A percentile compares a stretch with the other conserved stretches of the same genome.
Conservation (phyloP, 2,113 vertebrate species). For the Ochotona princeps region DNA sequence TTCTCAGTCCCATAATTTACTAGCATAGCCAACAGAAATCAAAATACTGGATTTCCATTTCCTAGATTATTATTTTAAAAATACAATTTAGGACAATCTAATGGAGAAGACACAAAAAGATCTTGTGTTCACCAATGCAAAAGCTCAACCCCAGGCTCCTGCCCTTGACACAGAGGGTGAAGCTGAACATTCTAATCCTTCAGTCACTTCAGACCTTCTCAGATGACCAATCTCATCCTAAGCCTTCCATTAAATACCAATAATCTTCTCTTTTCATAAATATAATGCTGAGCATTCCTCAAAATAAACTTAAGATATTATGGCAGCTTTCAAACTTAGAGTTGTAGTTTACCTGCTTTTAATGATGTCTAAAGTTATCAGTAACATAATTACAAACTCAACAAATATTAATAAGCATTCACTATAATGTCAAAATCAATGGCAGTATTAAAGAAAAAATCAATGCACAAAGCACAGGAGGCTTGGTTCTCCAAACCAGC, state of each 20-base stretch:
- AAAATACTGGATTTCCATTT: not conserved
- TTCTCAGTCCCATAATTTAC: conserved; percentile 7
- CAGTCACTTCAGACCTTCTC: not conserved
- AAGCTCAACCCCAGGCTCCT: not conserved
- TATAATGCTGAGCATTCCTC: not conserved
- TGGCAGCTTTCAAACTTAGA: conserved; percentile 22
- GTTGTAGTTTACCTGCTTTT: not conserved
- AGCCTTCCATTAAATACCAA: conserved; percentile 39
- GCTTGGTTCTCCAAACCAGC: not conserved
- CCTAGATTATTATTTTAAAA: not conserved
- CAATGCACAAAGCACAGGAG: not conserved
- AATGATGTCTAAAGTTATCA: conserved; percentile 34
- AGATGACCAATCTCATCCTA: not conserved
- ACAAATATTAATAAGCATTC: conserved; percentile 17
- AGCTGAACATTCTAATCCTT: not conserved
- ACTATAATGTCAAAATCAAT: conserved; percentile 9
- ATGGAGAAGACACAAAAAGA: not conserved
- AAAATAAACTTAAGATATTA: conserved; percentile 21
- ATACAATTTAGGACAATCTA: not conserved
- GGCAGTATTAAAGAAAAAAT: conserved; percentile 30
- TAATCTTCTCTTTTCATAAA: conserved; percentile 48
- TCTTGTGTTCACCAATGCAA: not conserved
- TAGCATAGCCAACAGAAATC: not conserved
- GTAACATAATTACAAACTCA: conserved; percentile 30
- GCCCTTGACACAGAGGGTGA: not conserved